Percentiles rank a stretch among this genome's conserved stretches.
Conservation (phyloP, 2,797 vertebrate species). For the Cirrhinus molitorella region DNA sequence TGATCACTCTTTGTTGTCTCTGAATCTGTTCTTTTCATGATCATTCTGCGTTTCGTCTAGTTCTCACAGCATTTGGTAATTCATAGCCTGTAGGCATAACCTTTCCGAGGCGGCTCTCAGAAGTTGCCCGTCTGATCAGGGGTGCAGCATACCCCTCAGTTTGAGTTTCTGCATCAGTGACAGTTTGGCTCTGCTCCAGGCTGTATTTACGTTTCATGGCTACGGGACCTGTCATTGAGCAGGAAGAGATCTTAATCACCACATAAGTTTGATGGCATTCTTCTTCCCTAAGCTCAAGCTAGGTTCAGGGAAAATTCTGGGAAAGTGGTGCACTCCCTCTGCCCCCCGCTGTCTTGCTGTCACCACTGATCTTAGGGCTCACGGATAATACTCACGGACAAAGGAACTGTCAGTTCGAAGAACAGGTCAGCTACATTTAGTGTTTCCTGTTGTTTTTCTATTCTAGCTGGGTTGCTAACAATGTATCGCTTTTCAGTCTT, state of each 20-base stretch:
- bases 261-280: conserved; percentile 63
- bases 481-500: conserved; percentile 24
- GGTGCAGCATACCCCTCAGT: conserved; percentile 38
- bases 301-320: conserved; percentile 51
- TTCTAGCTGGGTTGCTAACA: conserved; percentile 1
- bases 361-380: conserved; percentile 43
- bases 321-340: conserved; percentile 51
- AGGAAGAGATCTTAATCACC: conserved; percentile 68
- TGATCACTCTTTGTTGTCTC: neutral
- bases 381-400: conserved; percentile 32
- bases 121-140: conserved; percentile 43
- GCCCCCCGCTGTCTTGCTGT: conserved; percentile 30
- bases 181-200: conserved; percentile 58
- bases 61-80: conserved; percentile 35
- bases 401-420: conserved; percentile 39
- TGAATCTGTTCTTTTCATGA: conserved; percentile 11
- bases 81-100: conserved; percentile 33
- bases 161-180: conserved; percentile 56
- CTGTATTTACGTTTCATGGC: conserved; percentile 63
- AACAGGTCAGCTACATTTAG: conserved; percentile 21
- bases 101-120: conserved; percentile 3
- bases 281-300: conserved; percentile 53
- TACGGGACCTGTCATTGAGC: conserved; percentile 62
- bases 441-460: conserved; percentile 22
- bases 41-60: conserved; percentile 11